A percentile compares a stretch with the other conserved stretches of the same genome.
Conservation (phyloP, 2,888 invertebrate genomes). For the Flexamia atlantica region DNA sequence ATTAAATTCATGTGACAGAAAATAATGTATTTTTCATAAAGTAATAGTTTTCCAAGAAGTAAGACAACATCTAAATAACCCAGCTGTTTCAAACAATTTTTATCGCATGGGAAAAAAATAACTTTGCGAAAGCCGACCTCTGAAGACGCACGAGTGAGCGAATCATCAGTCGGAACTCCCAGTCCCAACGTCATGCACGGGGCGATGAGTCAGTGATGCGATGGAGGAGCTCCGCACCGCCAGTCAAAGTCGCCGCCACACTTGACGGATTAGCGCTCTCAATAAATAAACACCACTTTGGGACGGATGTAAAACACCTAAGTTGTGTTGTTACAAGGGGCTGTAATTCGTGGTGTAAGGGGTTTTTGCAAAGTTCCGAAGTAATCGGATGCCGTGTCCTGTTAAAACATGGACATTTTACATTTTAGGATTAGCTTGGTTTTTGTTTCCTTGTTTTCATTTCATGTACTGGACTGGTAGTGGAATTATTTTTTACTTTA, state of each 20-base stretch:
- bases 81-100: too few species aligned
- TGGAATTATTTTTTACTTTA: too few species aligned
- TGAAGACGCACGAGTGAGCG: too few species aligned
- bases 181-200: not conserved
- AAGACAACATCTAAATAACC: too few species aligned
- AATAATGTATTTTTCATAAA: too few species aligned
- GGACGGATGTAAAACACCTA: conserved; percentile 1
- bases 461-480: too few species aligned
- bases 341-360: conserved; percentile 5
- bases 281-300: conserved; percentile 32
- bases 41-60: too few species aligned
- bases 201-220: not conserved
- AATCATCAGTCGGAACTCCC: not conserved
- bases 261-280: not conserved
- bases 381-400: conserved; percentile 23
- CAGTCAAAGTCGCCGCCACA: conserved; percentile 17
- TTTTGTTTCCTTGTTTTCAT: not conserved
- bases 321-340: conserved; percentile 22
- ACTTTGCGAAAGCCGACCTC: too few species aligned
- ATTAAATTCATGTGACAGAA: too few species aligned
- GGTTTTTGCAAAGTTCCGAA: not conserved
- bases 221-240: conserved; percentile 23
- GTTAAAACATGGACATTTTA: not conserved
- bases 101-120: too few species aligned
- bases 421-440: not conserved